Evolutionary conservation across 2,797 vertebrate genomes (phyloP).

Genomic region (Anas bahamensis): DNA sequence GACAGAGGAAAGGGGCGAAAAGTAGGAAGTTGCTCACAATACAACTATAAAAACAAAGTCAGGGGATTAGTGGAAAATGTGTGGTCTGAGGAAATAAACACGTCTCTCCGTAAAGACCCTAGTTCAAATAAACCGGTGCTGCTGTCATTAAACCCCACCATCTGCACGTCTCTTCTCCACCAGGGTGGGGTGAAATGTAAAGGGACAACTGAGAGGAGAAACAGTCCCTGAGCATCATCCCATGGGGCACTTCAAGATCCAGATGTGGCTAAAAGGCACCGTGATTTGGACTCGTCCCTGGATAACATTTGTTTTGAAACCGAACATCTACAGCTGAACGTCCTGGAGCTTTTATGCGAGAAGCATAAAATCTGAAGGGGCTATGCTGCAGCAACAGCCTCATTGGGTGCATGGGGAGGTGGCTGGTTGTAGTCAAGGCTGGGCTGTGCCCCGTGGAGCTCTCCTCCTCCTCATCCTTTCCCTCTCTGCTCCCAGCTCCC

Average conservation of each 20-base stretch:
- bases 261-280: background rate
- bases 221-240: background rate
- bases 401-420: background rate
- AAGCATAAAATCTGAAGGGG: background rate
- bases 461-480: background rate
- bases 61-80: conserved; percentile 55
- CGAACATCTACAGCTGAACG: background rate
- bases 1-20: background rate
- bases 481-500: background rate
- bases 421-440: background rate
- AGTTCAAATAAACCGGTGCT: conserved; percentile 52
- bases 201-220: background rate
- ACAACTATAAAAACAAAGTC: background rate
- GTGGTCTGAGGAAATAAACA: conserved; percentile 58
- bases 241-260: background rate
- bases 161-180: conserved; percentile 44
- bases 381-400: background rate
- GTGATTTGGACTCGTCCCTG: background rate
- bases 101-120: conserved; percentile 21
- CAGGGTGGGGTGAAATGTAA: background rate
- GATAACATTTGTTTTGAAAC: rapidly evolving
- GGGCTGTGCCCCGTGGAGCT: background rate
- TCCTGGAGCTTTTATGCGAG: background rate
- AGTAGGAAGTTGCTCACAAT: conserved; percentile 6
- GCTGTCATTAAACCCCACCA: conserved; percentile 56